These are phyloP conservation scores for Phlogophora meticulosa DNA, from an alignment of 2,888 invertebrate genomes.

Conservation along the genomic window DNA sequence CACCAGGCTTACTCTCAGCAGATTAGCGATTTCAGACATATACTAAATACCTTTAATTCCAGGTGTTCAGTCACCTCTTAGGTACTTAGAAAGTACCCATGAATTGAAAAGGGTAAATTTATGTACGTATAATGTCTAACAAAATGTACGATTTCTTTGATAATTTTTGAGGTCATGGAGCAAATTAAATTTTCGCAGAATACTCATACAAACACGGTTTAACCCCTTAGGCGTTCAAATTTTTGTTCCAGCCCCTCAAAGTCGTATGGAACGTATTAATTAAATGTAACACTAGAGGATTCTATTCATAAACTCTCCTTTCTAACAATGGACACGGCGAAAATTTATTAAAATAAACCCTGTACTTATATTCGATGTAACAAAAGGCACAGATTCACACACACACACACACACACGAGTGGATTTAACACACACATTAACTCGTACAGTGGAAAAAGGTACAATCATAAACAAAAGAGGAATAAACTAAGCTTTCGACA, in stretches of 20 bases:
- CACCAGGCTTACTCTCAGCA: no score
- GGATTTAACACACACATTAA: conserved; percentile 33
- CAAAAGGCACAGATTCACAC: conserved; percentile 31
- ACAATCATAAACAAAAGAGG: conserved; percentile 55
- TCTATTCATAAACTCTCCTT: conserved; percentile 35
- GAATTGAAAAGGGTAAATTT: no score
- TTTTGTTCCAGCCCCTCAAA: conserved; percentile 25
- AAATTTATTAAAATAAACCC: conserved; percentile 49
- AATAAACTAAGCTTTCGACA: conserved; percentile 52
- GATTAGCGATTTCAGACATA: no score
- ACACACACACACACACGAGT: background rate
- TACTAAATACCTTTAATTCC: no score
- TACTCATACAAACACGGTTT: background rate
- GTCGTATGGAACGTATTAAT: conserved; percentile 45
- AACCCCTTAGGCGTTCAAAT: conserved; percentile 6
- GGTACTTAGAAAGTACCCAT: no score
- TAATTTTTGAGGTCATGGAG: background rate
- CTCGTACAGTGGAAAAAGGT: conserved; percentile 40
- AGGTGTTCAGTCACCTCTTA: no score
- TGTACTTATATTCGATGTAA: conserved; percentile 34
- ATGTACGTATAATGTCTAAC: no score
- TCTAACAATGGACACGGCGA: conserved; percentile 43
- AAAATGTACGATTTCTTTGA: background rate
- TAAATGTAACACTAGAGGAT: conserved; percentile 45
- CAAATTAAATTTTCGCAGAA: background rate